A percentile compares a stretch with the other conserved stretches of the same genome.
Conservation (phyloP, 2,888 invertebrate genomes). For the Timandra comae region DNA sequence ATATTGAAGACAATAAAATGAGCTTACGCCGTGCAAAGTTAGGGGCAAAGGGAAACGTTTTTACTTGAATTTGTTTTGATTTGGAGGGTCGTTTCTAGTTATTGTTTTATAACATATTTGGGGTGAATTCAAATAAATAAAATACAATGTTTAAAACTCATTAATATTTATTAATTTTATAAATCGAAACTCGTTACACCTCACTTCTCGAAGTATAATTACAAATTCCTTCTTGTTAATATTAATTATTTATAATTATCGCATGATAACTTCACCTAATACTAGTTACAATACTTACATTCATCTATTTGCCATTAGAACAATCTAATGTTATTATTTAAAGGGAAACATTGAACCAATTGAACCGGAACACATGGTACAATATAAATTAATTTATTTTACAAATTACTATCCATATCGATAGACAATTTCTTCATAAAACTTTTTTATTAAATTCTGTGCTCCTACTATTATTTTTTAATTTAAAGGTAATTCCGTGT, state of each 20-base stretch:
- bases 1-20: conserved; percentile 76
- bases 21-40: conserved; percentile 47
- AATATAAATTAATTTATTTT: too few relatives aligned
- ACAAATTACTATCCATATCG: too few relatives aligned
- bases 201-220: conserved; percentile 60
- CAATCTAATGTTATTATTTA: too few relatives aligned
- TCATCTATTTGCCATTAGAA: too few relatives aligned
- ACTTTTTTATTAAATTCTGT: too few relatives aligned
- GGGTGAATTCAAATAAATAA: conserved; percentile 29
- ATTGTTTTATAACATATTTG: not conserved
- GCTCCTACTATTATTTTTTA: too few relatives aligned
- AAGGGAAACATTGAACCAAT: too few relatives aligned
- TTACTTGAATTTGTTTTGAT: conserved; percentile 31
- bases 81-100: conserved; percentile 13
- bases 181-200: conserved; percentile 75
- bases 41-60: conserved; percentile 42
- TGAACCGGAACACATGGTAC: too few relatives aligned
- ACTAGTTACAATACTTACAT: conserved; percentile 62
- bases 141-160: conserved; percentile 57
- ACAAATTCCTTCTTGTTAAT: conserved; percentile 71
- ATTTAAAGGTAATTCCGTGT: too few relatives aligned
- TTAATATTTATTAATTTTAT: conserved; percentile 76
- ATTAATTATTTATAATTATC: conserved; percentile 62
- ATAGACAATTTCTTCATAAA: too few relatives aligned
- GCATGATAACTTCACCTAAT: conserved; percentile 57